Base-by-base conservation (phyloP, 2,113 vertebrate genomes). In the Kobus ellipsiprymnus region DNA sequence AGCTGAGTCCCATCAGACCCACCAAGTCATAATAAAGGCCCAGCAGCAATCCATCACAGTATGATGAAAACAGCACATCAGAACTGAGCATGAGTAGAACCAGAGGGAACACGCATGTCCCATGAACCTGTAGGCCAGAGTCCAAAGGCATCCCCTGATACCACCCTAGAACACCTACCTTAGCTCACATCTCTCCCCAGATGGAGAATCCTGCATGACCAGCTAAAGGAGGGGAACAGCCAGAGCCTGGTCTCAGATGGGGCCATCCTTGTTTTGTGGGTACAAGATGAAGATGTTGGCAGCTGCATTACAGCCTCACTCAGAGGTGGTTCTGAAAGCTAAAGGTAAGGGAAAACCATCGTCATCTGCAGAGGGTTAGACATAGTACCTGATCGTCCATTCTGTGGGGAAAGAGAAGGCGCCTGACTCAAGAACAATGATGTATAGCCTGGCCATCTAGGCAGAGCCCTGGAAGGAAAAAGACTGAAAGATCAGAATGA, bases 151-250 rank as follows among this genome's bases (percentile, higher is more conserved):
- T 19, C 33, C 10, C 30, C 7, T n/a, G 29, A 3, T 5, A 59
- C 23, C 7, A 54, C 1, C 15, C 25, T 0, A 21, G 21, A 17
- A 40, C 5, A 16, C 29, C 7, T 14, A 19, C 14, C 13, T 44
- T 40, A 27, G 21, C 14, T 52, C 46, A 55, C 21, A n/a, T 2
- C 46, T 87, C 52, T 55, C 25, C 71, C 71, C 40, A 0, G 1
- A 4, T 11, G 8, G 67, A 44, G 44, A 64, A 30, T 50, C 36
- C n/a, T 25, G 1, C 0, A 46, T 0, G 1, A 11, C 27, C 40
- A 40, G 6, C 30, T 6, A 0, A 29, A 88, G 8, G n/a, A n/a
- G 13, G 21, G 27, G 33, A 15, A 1, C 3, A 50, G 17, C 57
- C 77, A 64, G 54, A 91, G 40, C 14, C 36, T 40, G 16, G 15